Evolutionary conservation across 2,888 invertebrate genomes (phyloP), one percentile per base, ranked within the genome.

Genomic region (Boloria selene): DNA sequence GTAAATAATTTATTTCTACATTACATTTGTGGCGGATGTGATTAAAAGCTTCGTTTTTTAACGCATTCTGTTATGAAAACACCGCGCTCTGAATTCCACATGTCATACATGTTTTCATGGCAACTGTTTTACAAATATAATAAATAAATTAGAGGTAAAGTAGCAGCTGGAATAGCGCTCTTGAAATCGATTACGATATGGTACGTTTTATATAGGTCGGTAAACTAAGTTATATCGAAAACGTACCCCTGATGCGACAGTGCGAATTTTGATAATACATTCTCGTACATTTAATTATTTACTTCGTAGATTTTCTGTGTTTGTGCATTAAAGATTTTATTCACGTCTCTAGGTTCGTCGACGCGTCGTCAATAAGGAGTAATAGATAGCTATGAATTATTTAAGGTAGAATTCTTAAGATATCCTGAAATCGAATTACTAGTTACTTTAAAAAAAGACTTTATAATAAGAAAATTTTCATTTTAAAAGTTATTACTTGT

Each of bases 91-190:
- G 49, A 59, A 59, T 59, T 31, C 49, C 49, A 49, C 49, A 49
- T 59, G 59, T 59, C 59, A 49, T 49, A 26, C 31, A 31, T 49
- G 49, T 59, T 59, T 59, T 49, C 47, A 59, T 49, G 38, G 59
- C 38, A 59, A 49, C 59, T 59, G 59, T 49, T 59, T 59, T 59
- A 59, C 59, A 59, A 59, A 59, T 59, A 59, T 26, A 49, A 49
- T 59, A 49, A 49, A 59, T 59, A 59, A 59, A 59, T 49, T 17
- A 49, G 14, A 13, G 31, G 16, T 16, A 7, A 49, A 59, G 49
- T 31, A 13, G 26, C 13, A 14, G 59, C 31, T 47, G 31, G 31
- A 38, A 59, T 47, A 31, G 49, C 45, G 45, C 26, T 5, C 45
- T 45, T 56, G 45, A 22, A 56, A 56, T 56, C 45, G 44, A 56